Evolutionary conservation across 2,797 vertebrate genomes (phyloP), one percentile per base, ranked within the genome.

Genomic region (Dallia pectoralis): DNA sequence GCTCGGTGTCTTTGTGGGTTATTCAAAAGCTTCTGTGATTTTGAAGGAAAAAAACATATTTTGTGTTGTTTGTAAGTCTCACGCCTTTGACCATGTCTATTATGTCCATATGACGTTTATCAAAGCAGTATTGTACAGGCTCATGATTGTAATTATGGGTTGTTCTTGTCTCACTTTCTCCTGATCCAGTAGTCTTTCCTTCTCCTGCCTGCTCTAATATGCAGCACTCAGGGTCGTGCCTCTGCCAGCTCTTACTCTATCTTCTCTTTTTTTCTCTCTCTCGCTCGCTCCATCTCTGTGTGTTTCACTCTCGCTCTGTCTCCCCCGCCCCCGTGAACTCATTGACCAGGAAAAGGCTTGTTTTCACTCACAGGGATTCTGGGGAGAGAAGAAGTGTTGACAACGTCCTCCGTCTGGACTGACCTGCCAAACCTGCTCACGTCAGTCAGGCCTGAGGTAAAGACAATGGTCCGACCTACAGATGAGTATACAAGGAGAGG

Each of bases 341-440:
- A 82, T 82, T 93, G 91, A 92, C 91, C 91, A 90, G 85, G 74
- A 81, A 82, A 86, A 73, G 79, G 71, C 81, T 89, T 88, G 84
- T 90, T 91, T 89, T 89, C 80, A 77, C 86, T 88, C 81, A 80
- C 78, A 69, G 71, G 73, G 79, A 75, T 79, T 83, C 81, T 81
- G 74, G 78, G 82, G 83, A 36, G 76, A 65, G 75, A 70, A 81
- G 79, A 79, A 86, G 85, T 15, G 82, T 74, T 83, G 80, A 79
- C 81, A 88, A 87, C 87, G 79, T 88, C 88, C 82, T 80, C 77
- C 76, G 72, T 88, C 81, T 84, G 80, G 72, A 70, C 44, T 65
- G 59, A 65, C 53, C 80, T 84, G 84, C 83, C 84, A 86, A 86
- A 84, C 79, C 85, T 74, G 81, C 85, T 82, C 30, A 48, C 48